Percentiles rank a stretch among this genome's conserved stretches.
Conservation (phyloP, 2,113 vertebrate species). For the Corythornis cristatus region DNA sequence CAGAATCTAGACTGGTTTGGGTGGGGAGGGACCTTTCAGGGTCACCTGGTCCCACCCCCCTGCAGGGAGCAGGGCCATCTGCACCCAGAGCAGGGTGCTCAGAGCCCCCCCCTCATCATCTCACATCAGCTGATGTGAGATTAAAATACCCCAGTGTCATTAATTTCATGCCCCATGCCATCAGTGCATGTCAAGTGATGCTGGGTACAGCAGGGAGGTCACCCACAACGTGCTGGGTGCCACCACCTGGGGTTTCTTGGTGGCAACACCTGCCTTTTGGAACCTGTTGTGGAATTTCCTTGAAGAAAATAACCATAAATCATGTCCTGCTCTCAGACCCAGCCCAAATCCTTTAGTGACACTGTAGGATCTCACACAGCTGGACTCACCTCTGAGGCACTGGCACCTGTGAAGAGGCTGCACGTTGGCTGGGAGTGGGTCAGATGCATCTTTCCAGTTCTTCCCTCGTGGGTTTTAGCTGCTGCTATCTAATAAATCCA, state of each 20-base stretch:
- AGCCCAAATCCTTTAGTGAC: not conserved
- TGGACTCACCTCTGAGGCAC: not conserved
- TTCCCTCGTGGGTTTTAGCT: not conserved
- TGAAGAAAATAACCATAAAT: not conserved
- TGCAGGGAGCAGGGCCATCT: not conserved
- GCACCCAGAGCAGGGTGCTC: not conserved
- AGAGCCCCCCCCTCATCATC: too few species aligned
- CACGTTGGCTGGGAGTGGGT: rapidly evolving
- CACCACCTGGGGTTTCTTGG: too few species aligned
- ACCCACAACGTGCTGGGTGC: rapidly evolving
- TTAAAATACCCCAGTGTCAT: not conserved
- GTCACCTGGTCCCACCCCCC: not conserved
- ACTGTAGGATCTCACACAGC: too few species aligned
- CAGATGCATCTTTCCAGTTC: rapidly evolving
- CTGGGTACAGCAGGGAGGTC: rapidly evolving
- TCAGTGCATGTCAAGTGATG: too few species aligned
- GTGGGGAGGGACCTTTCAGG: not conserved
- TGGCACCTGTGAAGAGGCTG: rapidly evolving
- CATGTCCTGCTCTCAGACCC: not conserved
- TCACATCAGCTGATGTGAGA: not conserved
- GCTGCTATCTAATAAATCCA: not conserved
- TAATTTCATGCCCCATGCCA: not conserved
- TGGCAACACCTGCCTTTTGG: not conserved
- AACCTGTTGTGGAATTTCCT: rapidly evolving
- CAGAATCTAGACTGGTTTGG: not conserved